These are phyloP conservation scores for Seriola rivoliana DNA, from an alignment of 2,113 vertebrate species.

Conservation along the genomic window DNA sequence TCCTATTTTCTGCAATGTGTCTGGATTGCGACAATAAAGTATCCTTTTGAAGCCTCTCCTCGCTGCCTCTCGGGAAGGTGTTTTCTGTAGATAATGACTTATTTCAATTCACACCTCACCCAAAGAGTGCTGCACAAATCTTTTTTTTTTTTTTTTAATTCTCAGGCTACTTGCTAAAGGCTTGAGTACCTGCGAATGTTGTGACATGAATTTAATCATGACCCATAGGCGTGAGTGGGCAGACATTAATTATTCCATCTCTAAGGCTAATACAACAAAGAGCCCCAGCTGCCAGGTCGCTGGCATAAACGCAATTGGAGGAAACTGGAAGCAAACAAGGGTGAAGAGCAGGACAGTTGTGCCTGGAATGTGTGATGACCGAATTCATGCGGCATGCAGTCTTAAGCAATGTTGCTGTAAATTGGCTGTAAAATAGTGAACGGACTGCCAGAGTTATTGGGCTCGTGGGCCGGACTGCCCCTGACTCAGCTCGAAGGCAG, in stretches of 20 bases:
- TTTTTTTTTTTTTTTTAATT: background rate
- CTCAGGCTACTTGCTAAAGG: slow-evolving; percentile 4
- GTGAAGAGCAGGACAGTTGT: slow-evolving; percentile 30
- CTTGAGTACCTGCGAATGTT: slow-evolving; percentile 25
- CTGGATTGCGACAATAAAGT: slow-evolving; percentile 65
- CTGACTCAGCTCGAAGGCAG: slow-evolving; percentile 64
- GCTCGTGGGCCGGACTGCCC: slow-evolving; percentile 49
- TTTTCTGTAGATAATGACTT: slow-evolving; percentile 78
- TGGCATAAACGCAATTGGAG: slow-evolving; percentile 16
- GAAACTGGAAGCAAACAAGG: slow-evolving; percentile 37
- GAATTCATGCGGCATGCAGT: slow-evolving; percentile 25
- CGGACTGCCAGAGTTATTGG: slow-evolving; percentile 53
- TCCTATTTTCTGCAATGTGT: slow-evolving; percentile 45
- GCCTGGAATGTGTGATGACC: slow-evolving; percentile 45
- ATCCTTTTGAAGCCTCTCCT: slow-evolving; percentile 67
- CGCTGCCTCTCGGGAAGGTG: slow-evolving; percentile 66
- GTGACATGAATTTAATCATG: slow-evolving; percentile 38
- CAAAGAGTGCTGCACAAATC: slow-evolving; percentile 23
- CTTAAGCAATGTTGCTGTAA: slow-evolving; percentile 49
- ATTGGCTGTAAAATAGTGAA: slow-evolving; percentile 54
- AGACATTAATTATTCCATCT: slow-evolving; percentile 53
- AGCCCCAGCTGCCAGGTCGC: slow-evolving; percentile 31
- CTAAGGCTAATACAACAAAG: slow-evolving; percentile 37
- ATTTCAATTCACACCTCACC: slow-evolving; percentile 64
- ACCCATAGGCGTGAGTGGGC: slow-evolving; percentile 4